These are phyloP conservation scores for Drosophila paranaensis DNA, from an alignment of 2,888 invertebrate species.

Conservation along the genomic window DNA sequence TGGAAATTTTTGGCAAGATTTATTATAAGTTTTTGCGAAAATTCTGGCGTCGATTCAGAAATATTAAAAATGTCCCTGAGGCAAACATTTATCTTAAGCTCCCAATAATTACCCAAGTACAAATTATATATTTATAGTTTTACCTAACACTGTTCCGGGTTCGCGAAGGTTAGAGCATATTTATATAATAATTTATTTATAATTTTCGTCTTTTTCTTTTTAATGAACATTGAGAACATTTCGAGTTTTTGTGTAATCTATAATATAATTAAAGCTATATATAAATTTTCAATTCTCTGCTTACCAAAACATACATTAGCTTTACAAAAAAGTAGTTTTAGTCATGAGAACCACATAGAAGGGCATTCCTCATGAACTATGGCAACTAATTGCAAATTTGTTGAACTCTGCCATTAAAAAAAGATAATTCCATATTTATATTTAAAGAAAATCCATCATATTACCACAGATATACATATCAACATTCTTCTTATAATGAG, in stretches of 20 bases:
- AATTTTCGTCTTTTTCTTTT: not conserved
- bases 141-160: not conserved
- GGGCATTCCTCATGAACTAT: not conserved
- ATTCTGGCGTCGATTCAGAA: not conserved
- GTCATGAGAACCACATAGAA: conserved; percentile 1
- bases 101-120: not conserved
- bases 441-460: too few species aligned
- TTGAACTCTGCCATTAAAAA: too few species aligned
- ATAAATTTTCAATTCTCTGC: not conserved
- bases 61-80: not conserved
- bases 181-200: not conserved
- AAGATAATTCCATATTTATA: too few species aligned
- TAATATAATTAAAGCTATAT: not conserved
- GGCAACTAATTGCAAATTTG: too few species aligned
- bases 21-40: not conserved
- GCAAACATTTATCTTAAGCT: not conserved
- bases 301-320: not conserved
- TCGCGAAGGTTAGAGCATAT: not conserved
- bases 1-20: conserved; percentile 9
- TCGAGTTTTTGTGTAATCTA: not conserved
- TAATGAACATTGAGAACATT: not conserved
- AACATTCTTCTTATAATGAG: not conserved
- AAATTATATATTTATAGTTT: conserved; percentile 5
- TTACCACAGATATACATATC: too few species aligned
- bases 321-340: not conserved